These are phyloP conservation scores for Lasioglossum zephyrum DNA, from an alignment of 2,888 invertebrate species.

Conservation along the genomic window DNA sequence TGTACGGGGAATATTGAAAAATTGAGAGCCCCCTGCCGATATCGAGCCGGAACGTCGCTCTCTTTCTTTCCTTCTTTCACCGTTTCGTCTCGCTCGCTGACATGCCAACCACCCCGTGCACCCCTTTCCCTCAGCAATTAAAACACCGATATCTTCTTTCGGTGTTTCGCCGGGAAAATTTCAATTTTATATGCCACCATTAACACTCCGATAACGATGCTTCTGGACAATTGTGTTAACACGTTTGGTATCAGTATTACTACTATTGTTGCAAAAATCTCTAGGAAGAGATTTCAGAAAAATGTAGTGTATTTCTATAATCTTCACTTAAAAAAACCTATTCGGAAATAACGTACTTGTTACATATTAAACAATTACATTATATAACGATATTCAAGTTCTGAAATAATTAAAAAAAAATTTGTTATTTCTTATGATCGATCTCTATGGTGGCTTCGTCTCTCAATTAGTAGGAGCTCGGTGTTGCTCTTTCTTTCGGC, in stretches of 20 bases:
- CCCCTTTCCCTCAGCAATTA: constrained; percentile 22
- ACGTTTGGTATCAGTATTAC: too few species aligned
- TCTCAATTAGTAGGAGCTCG: neutral
- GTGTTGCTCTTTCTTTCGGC: constrained; percentile 5
- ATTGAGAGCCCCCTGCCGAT: constrained; percentile 67
- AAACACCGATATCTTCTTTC: constrained; percentile 5
- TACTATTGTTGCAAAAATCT: too few species aligned
- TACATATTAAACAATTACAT: neutral
- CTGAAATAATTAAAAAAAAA: neutral
- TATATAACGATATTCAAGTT: neutral
- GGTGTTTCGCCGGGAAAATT: neutral
- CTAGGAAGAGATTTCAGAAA: too few species aligned
- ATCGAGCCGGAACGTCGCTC: constrained; percentile 40
- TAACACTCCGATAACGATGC: neutral
- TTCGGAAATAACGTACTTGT: too few species aligned
- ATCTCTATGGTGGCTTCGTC: neutral
- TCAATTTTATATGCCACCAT: neutral
- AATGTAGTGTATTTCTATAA: too few species aligned
- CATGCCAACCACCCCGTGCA: neutral
- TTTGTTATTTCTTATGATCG: neutral
- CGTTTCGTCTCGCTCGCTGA: neutral
- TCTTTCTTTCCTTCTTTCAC: neutral
- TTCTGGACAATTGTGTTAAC: neutral
- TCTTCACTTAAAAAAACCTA: too few species aligned
- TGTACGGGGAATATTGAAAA: constrained; percentile 79